Conservation (phyloP, 2,797 vertebrate species). For the Peromyscus eremicus region DNA sequence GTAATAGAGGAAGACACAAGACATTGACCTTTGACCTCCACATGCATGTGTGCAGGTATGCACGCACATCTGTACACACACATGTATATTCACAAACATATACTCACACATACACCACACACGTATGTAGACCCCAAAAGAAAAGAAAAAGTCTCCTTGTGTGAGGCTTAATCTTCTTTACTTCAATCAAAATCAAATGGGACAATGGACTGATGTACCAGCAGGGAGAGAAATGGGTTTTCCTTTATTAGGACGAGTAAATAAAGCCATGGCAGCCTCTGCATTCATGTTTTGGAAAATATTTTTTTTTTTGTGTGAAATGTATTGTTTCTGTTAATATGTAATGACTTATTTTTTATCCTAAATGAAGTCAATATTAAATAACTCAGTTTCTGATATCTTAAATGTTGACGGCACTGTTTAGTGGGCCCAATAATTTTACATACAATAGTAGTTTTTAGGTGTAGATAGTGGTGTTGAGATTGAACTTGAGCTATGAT, state of each 20-base stretch:
- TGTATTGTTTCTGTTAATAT: slow-evolving; percentile 5
- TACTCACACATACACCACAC: not conserved
- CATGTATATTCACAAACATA: not conserved
- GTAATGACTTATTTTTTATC: not conserved
- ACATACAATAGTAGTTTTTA: not conserved
- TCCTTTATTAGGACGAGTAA: not conserved
- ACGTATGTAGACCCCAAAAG: too few relatives aligned
- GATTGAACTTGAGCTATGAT: not conserved
- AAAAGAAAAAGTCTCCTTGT: not conserved
- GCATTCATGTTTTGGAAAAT: not conserved
- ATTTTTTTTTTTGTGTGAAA: not conserved
- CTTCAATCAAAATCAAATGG: slow-evolving; percentile 10
- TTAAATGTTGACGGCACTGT: slow-evolving; percentile 14
- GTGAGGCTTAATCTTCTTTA: not conserved
- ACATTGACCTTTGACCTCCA: not conserved
- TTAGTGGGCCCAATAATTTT: not conserved
- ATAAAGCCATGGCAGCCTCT: not conserved
- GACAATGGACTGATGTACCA: not conserved
- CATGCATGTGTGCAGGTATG: not conserved
- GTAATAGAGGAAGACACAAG: not conserved
- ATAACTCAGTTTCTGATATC: slow-evolving; percentile 1
- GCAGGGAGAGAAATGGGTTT: not conserved
- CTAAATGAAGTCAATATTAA: slow-evolving; percentile 42
- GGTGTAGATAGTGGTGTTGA: not conserved
- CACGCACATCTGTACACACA: not conserved